Percentiles rank a stretch among this genome's conserved stretches.
These are phyloP conservation scores for Cotesia glomerata DNA, from an alignment of 1,140 invertebrate species.

Conservation along the genomic window DNA sequence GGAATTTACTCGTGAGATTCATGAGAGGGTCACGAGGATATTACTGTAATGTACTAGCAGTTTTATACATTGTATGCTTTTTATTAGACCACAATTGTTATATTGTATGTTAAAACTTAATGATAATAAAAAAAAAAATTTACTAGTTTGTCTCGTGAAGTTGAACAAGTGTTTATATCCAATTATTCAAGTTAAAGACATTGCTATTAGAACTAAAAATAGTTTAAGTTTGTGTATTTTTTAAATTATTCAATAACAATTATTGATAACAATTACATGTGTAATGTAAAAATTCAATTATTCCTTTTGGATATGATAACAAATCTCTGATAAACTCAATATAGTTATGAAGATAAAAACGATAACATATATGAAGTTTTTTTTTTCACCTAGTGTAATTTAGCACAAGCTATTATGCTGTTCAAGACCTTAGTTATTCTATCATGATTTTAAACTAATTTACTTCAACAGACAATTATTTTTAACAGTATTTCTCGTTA, in stretches of 20 bases:
- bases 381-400: no score
- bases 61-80: neutral
- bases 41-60: neutral
- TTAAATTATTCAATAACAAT: neutral
- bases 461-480: no score
- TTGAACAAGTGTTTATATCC: neutral
- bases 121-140: neutral
- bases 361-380: neutral
- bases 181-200: no score
- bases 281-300: neutral
- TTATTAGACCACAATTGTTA: neutral
- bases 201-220: no score
- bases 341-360: neutral
- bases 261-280: neutral
- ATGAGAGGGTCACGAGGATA: slow-evolving; percentile 3
- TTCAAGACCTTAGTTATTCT: no score
- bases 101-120: neutral
- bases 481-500: no score
- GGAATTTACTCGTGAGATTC: neutral
- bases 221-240: neutral
- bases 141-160: neutral
- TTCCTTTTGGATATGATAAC: neutral
- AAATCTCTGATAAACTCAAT: neutral
- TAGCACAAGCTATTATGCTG: no score
- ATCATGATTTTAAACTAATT: no score